These are phyloP conservation scores for Erythrocercus mccallii DNA, from an alignment of 2,113 vertebrate species.

Conservation along the genomic window DNA sequence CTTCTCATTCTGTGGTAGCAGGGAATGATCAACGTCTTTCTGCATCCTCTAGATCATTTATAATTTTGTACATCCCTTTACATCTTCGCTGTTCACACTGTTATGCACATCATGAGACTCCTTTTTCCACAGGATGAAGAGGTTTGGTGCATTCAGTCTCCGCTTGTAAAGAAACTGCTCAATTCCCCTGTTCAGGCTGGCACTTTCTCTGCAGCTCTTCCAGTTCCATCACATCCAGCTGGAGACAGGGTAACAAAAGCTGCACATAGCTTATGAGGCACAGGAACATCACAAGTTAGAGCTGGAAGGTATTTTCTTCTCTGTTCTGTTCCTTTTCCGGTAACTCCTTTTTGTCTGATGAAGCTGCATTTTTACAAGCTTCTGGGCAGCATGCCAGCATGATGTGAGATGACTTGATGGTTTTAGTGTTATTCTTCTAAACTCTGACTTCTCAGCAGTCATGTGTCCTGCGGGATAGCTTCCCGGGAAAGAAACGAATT, in stretches of 20 bases:
- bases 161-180: not conserved
- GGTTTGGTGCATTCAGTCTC: not conserved
- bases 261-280: not conserved
- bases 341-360: not conserved
- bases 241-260: not conserved
- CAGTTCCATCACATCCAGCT: not conserved
- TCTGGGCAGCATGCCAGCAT: not conserved
- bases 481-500: not conserved
- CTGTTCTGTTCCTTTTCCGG: not conserved
- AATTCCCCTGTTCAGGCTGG: not conserved
- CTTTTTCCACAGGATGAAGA: not conserved
- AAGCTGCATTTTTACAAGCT: slow-evolving; percentile 29
- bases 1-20: not conserved
- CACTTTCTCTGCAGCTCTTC: not conserved
- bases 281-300: not conserved
- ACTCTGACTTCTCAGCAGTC: not conserved
- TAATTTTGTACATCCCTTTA: not conserved
- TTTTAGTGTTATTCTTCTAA: slow-evolving; percentile 20
- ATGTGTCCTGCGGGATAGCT: not conserved
- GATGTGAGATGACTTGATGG: slow-evolving; percentile 19
- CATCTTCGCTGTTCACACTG: not conserved
- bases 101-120: not conserved
- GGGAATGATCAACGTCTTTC: not conserved
- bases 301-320: not conserved
- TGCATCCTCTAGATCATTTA: not conserved